phyloP scores from a whole-genome alignment of 2,888 invertebrate genomes.

The Diloba caeruleocephala region DNA sequence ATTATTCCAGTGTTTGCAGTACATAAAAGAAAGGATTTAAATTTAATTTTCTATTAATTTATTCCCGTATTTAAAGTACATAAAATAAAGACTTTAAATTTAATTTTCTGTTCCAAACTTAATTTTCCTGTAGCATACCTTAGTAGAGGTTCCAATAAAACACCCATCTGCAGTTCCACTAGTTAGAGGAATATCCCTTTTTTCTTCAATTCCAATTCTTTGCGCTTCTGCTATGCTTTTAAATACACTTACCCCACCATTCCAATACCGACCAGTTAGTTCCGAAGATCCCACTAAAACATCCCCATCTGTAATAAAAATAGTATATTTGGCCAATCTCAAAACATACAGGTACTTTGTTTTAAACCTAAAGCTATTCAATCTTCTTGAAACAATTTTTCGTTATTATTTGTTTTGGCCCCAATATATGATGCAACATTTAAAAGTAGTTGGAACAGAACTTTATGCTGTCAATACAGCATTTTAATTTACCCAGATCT shows the following conservation, averaged over 20 bases:
- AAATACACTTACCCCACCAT: slow-evolving; percentile 77
- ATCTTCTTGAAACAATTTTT: no score
- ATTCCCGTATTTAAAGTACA: slow-evolving; percentile 1
- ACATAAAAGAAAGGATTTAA: not conserved
- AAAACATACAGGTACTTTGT: no score
- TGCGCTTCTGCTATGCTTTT: slow-evolving; percentile 65
- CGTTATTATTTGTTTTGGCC: no score
- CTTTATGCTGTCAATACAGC: no score
- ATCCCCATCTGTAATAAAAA: slow-evolving; percentile 74
- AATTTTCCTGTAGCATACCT: slow-evolving; percentile 59
- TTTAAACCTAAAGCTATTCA: no score
- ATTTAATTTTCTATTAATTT: not conserved
- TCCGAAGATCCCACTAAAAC: slow-evolving; percentile 82
- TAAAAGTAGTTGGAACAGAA: no score
- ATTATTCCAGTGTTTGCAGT: slow-evolving; percentile 1
- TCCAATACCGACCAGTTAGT: slow-evolving; percentile 84
- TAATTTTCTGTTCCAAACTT: not conserved
- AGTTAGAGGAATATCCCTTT: slow-evolving; percentile 68
- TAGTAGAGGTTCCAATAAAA: slow-evolving; percentile 74
- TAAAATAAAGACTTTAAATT: not conserved
- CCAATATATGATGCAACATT: no score
- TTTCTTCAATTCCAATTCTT: slow-evolving; percentile 58
- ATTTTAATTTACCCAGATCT: no score
- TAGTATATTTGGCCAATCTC: no score
- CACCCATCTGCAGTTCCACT: slow-evolving; percentile 83